A percentile compares a stretch with the other conserved stretches of the same genome.
phyloP scores from a whole-genome alignment of 2,797 vertebrate species.

The Pseudochaenichthys georgianus region DNA sequence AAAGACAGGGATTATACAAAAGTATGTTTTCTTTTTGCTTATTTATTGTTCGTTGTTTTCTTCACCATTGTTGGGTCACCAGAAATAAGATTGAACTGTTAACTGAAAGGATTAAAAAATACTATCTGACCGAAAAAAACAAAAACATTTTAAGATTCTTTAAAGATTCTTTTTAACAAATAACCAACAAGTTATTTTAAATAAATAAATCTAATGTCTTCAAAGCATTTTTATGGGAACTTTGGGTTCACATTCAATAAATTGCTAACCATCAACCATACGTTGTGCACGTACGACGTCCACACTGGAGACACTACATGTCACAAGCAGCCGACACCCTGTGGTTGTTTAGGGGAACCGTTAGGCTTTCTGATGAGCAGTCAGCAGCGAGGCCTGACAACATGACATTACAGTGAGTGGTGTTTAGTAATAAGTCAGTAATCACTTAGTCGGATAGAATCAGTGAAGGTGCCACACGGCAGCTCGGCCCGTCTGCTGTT shows the following conservation, averaged over 20 bases:
- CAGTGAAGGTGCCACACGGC: slow-evolving; percentile 27
- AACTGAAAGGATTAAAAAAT: too few relatives aligned
- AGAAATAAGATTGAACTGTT: too few relatives aligned
- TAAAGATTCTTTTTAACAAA: too few relatives aligned
- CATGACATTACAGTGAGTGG: background rate
- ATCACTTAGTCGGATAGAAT: slow-evolving; percentile 2
- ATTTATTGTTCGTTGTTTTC: too few relatives aligned
- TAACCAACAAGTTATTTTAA: too few relatives aligned
- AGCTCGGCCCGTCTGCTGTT: slow-evolving; percentile 2
- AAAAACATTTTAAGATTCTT: too few relatives aligned
- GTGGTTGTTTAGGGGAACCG: background rate
- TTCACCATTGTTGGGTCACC: too few relatives aligned
- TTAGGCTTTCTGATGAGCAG: background rate
- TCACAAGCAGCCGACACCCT: background rate
- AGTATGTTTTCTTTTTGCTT: too few relatives aligned
- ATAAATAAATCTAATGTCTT: too few relatives aligned
- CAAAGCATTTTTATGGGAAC: too few relatives aligned
- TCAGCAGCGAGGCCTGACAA: slow-evolving; percentile 18
- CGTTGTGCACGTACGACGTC: background rate
- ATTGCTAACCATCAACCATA: background rate
- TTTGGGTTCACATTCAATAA: background rate
- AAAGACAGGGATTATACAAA: too few relatives aligned
- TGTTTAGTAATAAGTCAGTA: slow-evolving; percentile 4
- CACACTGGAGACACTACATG: background rate
- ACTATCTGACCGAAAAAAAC: too few relatives aligned